These are phyloP conservation scores for Tauraco hartlaubi DNA, from an alignment of 2,797 vertebrate genomes.

Conservation along the genomic window DNA sequence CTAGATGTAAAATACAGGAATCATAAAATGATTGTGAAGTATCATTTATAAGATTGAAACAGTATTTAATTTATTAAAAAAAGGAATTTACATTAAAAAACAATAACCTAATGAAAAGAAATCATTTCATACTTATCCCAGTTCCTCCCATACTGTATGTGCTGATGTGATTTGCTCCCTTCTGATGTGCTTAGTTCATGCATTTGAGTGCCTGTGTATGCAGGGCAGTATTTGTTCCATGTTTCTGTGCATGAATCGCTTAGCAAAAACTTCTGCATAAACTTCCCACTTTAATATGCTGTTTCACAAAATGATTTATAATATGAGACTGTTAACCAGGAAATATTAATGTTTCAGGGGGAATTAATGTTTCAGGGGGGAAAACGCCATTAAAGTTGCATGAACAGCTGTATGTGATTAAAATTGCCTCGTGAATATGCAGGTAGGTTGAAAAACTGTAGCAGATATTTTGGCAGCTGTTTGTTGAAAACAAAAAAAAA, in stretches of 20 bases:
- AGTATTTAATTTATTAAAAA: neutral
- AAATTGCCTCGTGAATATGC: neutral
- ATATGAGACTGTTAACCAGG: neutral
- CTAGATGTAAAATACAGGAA: neutral
- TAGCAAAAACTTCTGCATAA: neutral
- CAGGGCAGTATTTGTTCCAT: neutral
- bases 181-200: neutral
- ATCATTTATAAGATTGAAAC: neutral
- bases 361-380: neutral
- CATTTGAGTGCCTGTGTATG: neutral
- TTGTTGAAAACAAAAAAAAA: neutral
- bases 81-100: neutral
- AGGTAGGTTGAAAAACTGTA: neutral
- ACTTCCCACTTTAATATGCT: neutral
- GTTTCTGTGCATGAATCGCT: neutral
- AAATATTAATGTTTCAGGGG: neutral
- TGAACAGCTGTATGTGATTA: neutral
- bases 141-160: neutral
- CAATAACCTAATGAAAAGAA: neutral
- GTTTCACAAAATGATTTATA: constrained; percentile 21
- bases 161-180: neutral
- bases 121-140: neutral
- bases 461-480: neutral
- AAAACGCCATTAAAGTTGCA: constrained; percentile 18
- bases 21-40: neutral